These are phyloP conservation scores for Nomada fabriciana DNA, from an alignment of 2,888 invertebrate species.

Conservation along the genomic window DNA sequence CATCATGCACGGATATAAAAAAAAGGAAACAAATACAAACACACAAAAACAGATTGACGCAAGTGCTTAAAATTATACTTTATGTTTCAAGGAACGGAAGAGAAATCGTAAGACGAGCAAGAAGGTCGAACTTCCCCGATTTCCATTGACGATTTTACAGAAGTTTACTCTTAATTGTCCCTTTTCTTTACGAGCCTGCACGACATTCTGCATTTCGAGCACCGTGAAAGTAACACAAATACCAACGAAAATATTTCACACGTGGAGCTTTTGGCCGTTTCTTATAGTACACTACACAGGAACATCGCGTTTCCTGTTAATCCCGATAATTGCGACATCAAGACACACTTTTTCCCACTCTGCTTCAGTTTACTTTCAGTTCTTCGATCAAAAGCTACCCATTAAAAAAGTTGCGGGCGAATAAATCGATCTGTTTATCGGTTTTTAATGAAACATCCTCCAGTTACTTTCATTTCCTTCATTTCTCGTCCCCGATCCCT, in stretches of 20 bases:
- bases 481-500: not conserved
- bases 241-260: slow-evolving; percentile 6
- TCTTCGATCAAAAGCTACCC: not conserved
- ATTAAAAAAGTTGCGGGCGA: not conserved
- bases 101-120: slow-evolving; percentile 22
- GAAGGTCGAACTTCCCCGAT: slow-evolving; percentile 6
- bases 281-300: not conserved
- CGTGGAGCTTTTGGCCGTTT: not conserved
- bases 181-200: slow-evolving; percentile 38
- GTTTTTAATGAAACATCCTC: not conserved
- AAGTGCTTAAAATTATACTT: slow-evolving; percentile 26
- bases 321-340: not conserved
- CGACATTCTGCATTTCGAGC: slow-evolving; percentile 8
- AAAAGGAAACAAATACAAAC: not conserved
- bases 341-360: not conserved
- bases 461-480: not conserved
- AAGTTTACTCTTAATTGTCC: slow-evolving; percentile 32
- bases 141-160: slow-evolving; percentile 34
- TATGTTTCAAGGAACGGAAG: slow-evolving; percentile 3
- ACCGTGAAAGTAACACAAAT: slow-evolving; percentile 43
- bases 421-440: slow-evolving; percentile 5
- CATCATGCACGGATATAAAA: not conserved
- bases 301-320: slow-evolving; percentile 6
- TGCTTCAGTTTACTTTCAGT: slow-evolving; percentile 1
- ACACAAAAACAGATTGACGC: not conserved